These are phyloP conservation scores for Phytoseiulus persimilis DNA, from an alignment of 2,888 invertebrate species.

Conservation along the genomic window DNA sequence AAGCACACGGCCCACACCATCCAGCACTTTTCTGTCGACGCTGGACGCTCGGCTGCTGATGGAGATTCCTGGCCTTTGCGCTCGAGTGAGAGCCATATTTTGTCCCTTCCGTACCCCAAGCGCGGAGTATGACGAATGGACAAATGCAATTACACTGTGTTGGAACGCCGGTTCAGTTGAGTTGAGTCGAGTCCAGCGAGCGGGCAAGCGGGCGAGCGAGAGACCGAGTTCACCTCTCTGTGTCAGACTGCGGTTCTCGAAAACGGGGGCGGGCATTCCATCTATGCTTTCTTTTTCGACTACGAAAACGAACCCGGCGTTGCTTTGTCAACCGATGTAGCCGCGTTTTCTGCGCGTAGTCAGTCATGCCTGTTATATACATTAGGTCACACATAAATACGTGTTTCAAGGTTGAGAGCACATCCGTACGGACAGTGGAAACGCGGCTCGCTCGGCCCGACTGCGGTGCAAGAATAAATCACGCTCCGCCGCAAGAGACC, in stretches of 20 bases:
- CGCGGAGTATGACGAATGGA: slow-evolving; percentile 35
- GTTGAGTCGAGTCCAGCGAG: slow-evolving; percentile 7
- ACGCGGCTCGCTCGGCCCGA: neutral
- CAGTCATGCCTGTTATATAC: neutral
- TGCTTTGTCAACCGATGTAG: neutral
- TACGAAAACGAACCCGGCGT: neutral
- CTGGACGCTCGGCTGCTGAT: slow-evolving; percentile 37
- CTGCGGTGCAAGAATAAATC: neutral
- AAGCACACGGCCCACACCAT: neutral
- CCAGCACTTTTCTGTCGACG: neutral
- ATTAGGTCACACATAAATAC: neutral
- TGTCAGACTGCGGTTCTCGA: neutral
- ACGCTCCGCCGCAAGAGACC: neutral
- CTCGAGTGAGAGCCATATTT: slow-evolving; percentile 18
- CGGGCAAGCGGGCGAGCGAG: neutral
- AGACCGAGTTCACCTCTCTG: neutral
- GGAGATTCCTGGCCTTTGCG: slow-evolving; percentile 24
- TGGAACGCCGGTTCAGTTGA: neutral
- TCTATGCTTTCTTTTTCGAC: neutral
- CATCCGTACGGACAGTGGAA: neutral
- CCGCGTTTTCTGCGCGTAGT: neutral
- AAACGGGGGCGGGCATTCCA: neutral
- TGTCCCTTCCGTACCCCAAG: neutral
- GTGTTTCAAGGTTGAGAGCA: neutral
- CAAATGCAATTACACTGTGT: slow-evolving; percentile 38